Evolutionary conservation across 2,888 invertebrate species (phyloP).

Genomic region (Dasypolia templi): DNA sequence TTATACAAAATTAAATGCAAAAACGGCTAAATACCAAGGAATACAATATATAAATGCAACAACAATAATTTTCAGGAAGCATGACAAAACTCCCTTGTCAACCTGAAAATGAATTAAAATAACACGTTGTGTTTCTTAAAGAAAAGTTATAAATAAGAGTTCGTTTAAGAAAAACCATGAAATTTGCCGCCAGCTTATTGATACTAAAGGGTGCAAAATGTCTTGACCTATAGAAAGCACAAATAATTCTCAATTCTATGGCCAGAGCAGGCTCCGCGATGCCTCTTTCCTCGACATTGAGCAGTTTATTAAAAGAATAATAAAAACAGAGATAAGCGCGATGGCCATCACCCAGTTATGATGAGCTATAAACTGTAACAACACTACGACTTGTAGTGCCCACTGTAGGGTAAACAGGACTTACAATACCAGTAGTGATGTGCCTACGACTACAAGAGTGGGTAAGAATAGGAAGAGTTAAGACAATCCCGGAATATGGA

Average conservation of each 20-base stretch:
- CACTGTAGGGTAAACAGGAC: conserved; percentile 39
- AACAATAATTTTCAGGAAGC: not conserved
- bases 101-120: not conserved
- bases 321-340: conserved; percentile 58
- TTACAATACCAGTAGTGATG: conserved; percentile 43
- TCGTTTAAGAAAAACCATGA: not conserved
- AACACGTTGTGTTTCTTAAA: not conserved
- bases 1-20: not conserved
- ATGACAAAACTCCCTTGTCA: not conserved
- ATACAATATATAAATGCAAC: not conserved
- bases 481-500: not conserved
- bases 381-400: conserved; percentile 36
- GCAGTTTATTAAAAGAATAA: conserved; percentile 59
- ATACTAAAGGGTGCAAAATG: not conserved
- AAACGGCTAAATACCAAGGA: not conserved
- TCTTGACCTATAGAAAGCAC: not conserved
- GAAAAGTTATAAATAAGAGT: not conserved
- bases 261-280: conserved; percentile 21
- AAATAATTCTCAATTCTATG: not conserved
- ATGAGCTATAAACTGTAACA: conserved; percentile 65
- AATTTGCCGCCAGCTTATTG: not conserved
- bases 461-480: too few species aligned
- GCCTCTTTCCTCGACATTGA: conserved; percentile 22
- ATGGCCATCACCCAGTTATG: conserved; percentile 63
- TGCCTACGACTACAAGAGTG: not conserved